Base-by-base conservation (phyloP, 2,113 vertebrate species). In the Colaptes auratus region DNA sequence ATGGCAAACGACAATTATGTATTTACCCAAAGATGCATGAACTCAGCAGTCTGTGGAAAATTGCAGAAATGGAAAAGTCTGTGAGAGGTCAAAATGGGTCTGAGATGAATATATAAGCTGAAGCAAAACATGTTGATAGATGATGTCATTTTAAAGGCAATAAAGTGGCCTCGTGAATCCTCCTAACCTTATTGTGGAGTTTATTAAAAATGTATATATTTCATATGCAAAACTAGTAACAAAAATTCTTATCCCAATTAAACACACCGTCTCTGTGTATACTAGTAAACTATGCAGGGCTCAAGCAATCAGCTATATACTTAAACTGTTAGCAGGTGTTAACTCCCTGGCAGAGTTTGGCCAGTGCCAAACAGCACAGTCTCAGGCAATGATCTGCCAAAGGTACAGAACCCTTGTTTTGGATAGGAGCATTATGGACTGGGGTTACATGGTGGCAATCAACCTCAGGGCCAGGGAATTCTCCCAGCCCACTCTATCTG, bases 1-100 rank as follows among this genome's bases (percentile, higher is more conserved):
- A 44, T 27, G 71, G 67, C 17, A 55, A 53, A 48, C 63, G 35
- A 53, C 27, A 82, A 46, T 86, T 46, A 71, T 64, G 21, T 80
- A 83, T 92, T 90, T 82, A 84, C n/a, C 75, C 12, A 82, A 81
- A 94, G 52, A 53, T 86, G 16, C 25, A 69, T 64, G 94, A 82
- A 91, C 59, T 89, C 78, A 61, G 76, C 17, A 64, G 25, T 77
- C 50, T 33, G 23, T 81, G 67, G 33, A 85, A 61, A 69, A 67
- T 36, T 64, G 72, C 67, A 64, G 82, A 84, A 90, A 70, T 15
- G 17, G 6, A 53, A 21, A 88, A 59, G 31, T 56, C 46, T 15
- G 2, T 85, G 72, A 65, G 91, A 92, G 53, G 35, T 88, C 90
- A 79, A 85, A 96, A 72, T 31, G 48, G 42, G 21, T 80, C 74